Conservation (phyloP, 2,113 vertebrate genomes). For the Forbesichthys papilliferus region DNA sequence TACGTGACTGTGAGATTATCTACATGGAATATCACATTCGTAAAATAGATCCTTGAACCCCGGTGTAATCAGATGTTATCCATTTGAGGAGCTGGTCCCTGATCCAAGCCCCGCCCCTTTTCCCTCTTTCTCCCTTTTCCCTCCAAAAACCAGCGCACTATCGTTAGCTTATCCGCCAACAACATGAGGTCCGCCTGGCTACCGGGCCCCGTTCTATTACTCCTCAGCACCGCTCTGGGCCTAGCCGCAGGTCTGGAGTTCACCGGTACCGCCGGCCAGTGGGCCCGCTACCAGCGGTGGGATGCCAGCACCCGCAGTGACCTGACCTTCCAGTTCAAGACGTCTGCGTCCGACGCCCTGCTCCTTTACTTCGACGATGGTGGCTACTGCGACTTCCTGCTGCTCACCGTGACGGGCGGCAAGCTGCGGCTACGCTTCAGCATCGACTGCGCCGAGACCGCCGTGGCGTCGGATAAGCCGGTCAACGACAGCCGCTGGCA, state of each 20-base stretch:
- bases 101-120: constrained; percentile 26
- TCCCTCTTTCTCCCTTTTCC: not conserved
- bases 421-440: constrained; percentile 88
- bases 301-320: constrained; percentile 92
- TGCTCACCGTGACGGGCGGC: constrained; percentile 83
- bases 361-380: constrained; percentile 95
- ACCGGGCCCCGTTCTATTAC: constrained; percentile 79
- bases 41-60: constrained; percentile 41
- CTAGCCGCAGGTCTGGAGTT: constrained; percentile 89
- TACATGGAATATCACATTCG: constrained; percentile 59
- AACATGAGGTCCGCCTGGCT: constrained; percentile 79
- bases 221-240: constrained; percentile 84
- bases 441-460: constrained; percentile 91
- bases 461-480: constrained; percentile 80
- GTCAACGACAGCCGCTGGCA: constrained; percentile 95
- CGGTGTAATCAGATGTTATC: constrained; percentile 56
- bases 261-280: constrained; percentile 90
- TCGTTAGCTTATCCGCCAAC: constrained; percentile 68
- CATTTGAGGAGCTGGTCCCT: constrained; percentile 49
- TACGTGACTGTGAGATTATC: constrained; percentile 38
- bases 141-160: not conserved
- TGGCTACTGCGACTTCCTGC: constrained; percentile 94
- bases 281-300: constrained; percentile 96
- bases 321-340: constrained; percentile 96
- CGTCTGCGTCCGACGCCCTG: constrained; percentile 86